Evolutionary conservation across 2,797 vertebrate genomes (phyloP).

Genomic region (Geotrypetes seraphini): DNA sequence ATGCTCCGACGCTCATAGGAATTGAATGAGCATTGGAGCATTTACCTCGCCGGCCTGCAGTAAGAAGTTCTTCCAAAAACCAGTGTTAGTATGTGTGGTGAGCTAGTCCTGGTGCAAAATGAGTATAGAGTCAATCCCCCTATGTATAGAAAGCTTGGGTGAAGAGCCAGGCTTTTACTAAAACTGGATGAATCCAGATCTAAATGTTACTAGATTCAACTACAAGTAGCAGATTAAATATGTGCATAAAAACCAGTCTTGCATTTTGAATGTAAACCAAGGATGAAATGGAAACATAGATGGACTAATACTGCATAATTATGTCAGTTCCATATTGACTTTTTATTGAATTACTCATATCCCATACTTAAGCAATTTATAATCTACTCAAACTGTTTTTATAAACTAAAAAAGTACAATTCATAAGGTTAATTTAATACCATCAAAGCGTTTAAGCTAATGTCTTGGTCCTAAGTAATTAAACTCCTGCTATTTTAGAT

Average conservation of each 20-base stretch:
- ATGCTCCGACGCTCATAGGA: too few relatives aligned
- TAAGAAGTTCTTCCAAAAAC: too few relatives aligned
- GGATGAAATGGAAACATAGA: slow-evolving; percentile 13
- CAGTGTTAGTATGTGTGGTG: too few relatives aligned
- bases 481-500: slow-evolving; percentile 38
- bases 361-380: slow-evolving; percentile 71
- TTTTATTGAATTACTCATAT: slow-evolving; percentile 71
- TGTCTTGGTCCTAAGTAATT: slow-evolving; percentile 66
- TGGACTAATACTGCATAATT: slow-evolving; percentile 64
- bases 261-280: slow-evolving; percentile 21
- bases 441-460: slow-evolving; percentile 72
- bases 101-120: too few relatives aligned
- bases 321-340: slow-evolving; percentile 70
- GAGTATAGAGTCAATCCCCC: too few relatives aligned
- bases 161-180: too few relatives aligned
- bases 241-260: background rate
- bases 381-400: slow-evolving; percentile 74
- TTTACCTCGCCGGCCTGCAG: too few relatives aligned
- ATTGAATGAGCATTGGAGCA: too few relatives aligned
- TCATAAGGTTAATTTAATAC: slow-evolving; percentile 70
- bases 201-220: too few relatives aligned
- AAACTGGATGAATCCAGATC: too few relatives aligned
- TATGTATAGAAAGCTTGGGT: too few relatives aligned
- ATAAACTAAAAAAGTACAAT: slow-evolving; percentile 79
- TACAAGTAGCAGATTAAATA: too few relatives aligned